Conservation (phyloP, 2,797 vertebrate genomes). For the Pangasius sanitwongsei region DNA sequence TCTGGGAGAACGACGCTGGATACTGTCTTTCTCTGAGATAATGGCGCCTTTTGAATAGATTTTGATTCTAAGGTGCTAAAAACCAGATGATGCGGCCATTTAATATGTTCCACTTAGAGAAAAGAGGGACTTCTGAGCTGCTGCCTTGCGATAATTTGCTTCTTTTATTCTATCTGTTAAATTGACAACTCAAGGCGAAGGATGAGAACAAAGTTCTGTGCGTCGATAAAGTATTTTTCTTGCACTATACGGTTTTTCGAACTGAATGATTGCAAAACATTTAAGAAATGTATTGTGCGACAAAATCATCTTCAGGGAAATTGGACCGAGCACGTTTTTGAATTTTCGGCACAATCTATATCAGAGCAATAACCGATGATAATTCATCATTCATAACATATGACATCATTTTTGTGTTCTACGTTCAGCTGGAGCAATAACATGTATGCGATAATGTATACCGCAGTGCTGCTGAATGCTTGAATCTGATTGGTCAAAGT, state of each 20-base stretch:
- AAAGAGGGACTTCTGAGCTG: constrained; percentile 27
- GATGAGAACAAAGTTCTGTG: constrained; percentile 1
- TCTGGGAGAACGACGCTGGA: constrained; percentile 19
- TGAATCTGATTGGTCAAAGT: no score
- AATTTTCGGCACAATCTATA: background rate
- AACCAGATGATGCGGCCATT: constrained; percentile 3
- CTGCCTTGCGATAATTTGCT: constrained; percentile 12
- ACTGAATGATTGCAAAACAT: background rate
- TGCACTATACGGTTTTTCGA: background rate
- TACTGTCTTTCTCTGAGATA: constrained; percentile 32
- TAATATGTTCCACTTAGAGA: constrained; percentile 20
- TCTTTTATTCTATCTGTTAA: constrained; percentile 20
- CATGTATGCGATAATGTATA: no score
- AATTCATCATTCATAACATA: background rate
- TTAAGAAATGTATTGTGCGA: background rate
- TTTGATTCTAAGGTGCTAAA: constrained; percentile 40
- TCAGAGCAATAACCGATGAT: background rate
- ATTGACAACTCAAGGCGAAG: constrained; percentile 6
- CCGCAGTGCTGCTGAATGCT: no score
- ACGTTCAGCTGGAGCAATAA: background rate
- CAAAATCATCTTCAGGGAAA: background rate
- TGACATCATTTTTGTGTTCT: no score
- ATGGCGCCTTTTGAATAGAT: constrained; percentile 42
- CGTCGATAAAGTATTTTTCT: background rate
- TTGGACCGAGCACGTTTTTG: background rate